phyloP scores from a whole-genome alignment of 2,113 vertebrate genomes.

The Ceyx margarethae region DNA sequence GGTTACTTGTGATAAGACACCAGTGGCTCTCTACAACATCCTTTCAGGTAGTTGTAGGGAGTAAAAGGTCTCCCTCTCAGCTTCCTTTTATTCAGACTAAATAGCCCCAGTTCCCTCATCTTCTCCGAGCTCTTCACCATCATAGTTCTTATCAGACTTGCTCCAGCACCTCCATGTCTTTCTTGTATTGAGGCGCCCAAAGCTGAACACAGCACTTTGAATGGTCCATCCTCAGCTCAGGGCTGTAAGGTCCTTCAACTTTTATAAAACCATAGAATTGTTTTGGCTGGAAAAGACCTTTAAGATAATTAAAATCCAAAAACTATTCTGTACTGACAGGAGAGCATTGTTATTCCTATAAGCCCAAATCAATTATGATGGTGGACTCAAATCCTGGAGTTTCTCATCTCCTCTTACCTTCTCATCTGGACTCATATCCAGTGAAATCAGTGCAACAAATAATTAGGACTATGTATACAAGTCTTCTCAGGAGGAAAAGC shows the following conservation, averaged over 20 bases:
- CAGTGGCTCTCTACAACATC: too few species aligned
- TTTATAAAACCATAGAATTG: background rate
- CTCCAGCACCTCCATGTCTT: too few species aligned
- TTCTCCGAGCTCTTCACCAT: too few species aligned
- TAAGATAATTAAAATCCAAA: background rate
- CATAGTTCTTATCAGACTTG: too few species aligned
- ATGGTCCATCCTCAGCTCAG: background rate
- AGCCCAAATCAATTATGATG: background rate
- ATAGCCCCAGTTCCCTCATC: too few species aligned
- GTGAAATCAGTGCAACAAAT: background rate
- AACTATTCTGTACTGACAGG: background rate
- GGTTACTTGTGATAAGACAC: too few species aligned
- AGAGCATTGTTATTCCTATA: background rate
- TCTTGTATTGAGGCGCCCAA: too few species aligned
- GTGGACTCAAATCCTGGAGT: background rate
- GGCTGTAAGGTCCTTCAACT: background rate
- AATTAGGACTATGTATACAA: background rate
- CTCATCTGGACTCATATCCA: background rate
- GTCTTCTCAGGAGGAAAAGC: background rate
- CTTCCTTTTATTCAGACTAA: too few species aligned
- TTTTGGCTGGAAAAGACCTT: background rate
- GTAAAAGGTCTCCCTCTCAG: too few species aligned
- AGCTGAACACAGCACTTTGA: background rate
- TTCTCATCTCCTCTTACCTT: background rate
- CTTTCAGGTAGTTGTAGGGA: too few species aligned